phyloP scores from a whole-genome alignment of 2,113 vertebrate species.

The Eidolon helvum region DNA sequence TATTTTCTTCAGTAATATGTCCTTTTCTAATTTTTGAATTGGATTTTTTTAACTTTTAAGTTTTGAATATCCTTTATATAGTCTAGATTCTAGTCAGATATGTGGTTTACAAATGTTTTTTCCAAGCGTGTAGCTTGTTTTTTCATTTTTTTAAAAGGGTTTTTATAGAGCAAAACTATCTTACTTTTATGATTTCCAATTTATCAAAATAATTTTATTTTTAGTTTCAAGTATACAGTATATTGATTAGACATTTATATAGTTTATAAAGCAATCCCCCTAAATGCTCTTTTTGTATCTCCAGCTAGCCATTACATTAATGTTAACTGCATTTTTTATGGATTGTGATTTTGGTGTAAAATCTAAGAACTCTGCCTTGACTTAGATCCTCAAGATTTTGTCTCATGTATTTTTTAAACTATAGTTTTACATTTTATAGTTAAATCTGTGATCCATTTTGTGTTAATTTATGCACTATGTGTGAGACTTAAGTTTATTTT shows the following conservation, averaged over 20 bases:
- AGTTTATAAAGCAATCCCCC: too few relatives aligned
- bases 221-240: too few relatives aligned
- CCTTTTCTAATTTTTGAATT: neutral
- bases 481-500: neutral
- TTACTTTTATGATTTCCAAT: neutral
- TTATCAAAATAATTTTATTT: neutral
- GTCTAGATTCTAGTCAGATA: neutral
- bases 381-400: neutral
- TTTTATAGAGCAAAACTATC: neutral
- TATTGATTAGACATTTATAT: too few relatives aligned
- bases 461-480: neutral
- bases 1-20: neutral
- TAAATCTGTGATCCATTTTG: neutral
- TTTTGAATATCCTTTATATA: neutral
- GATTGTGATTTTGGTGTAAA: neutral
- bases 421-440: neutral
- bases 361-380: neutral
- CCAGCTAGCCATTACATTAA: too few relatives aligned
- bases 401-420: neutral
- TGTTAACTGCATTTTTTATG: neutral
- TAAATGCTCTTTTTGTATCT: too few relatives aligned
- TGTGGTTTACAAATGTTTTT: neutral
- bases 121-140: neutral
- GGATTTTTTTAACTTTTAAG: neutral
- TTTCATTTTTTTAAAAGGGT: neutral